phyloP scores from a whole-genome alignment of 1,140 invertebrate genomes.

The Conus betulinus region DNA sequence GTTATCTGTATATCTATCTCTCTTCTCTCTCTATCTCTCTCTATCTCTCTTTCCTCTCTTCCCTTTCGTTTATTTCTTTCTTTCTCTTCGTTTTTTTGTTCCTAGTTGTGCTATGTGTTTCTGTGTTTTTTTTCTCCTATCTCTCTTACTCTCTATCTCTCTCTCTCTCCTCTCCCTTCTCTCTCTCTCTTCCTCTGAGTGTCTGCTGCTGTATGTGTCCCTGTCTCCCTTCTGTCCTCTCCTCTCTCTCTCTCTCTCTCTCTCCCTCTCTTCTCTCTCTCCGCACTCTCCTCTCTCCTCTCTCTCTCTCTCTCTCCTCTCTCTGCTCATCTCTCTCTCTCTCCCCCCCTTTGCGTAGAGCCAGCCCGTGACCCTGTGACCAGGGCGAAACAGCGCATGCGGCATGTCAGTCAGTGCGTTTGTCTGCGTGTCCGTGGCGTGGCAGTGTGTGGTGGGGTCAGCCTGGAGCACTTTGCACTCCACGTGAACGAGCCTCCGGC shows the following conservation, averaged over 20 bases:
- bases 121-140: neutral
- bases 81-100: no score
- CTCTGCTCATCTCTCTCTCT: neutral
- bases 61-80: no score
- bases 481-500: neutral
- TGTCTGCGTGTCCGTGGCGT: constrained; percentile 15
- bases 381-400: neutral
- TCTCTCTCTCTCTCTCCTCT: constrained; percentile 15
- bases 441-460: constrained; percentile 16
- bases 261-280: constrained; percentile 11
- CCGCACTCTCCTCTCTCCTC: neutral
- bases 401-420: neutral
- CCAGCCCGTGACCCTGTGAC: no score
- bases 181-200: neutral
- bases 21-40: no score
- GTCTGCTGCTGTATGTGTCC: no score
- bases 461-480: constrained; percentile 11
- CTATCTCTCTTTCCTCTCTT: no score
- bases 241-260: neutral
- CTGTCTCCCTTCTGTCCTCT: neutral
- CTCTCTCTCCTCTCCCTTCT: constrained; percentile 3
- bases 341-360: no score
- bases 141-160: constrained; percentile 2
- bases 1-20: no score
- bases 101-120: neutral